Evolutionary conservation across 2,113 vertebrate species (phyloP).

Genomic region (Gulo gulo): DNA sequence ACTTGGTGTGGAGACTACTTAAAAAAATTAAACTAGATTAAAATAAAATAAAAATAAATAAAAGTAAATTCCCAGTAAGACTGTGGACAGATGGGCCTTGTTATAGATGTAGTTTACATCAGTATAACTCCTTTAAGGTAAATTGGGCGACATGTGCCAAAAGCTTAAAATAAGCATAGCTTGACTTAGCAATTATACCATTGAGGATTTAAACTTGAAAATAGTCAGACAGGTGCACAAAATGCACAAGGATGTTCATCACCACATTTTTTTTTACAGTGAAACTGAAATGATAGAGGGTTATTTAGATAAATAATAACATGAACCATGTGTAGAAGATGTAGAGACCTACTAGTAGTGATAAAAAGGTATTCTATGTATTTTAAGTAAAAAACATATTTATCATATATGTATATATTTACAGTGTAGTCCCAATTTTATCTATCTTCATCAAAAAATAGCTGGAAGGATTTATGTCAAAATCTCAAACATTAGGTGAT

Average conservation of each 20-base stretch:
- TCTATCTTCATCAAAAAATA: not conserved
- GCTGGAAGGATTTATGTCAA: not conserved
- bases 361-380: not conserved
- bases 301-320: not conserved
- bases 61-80: not conserved
- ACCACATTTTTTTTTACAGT: not conserved
- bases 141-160: not conserved
- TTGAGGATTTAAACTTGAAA: constrained; percentile 6
- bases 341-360: not conserved
- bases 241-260: not conserved
- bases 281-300: not conserved
- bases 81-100: not conserved
- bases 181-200: not conserved
- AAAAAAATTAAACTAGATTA: not conserved
- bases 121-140: not conserved
- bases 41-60: not conserved
- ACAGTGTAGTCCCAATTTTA: not conserved
- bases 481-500: not conserved
- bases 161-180: not conserved
- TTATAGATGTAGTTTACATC: not conserved
- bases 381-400: not conserved
- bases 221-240: not conserved
- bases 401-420: not conserved
- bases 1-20: not conserved
- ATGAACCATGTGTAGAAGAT: not conserved